A percentile compares a stretch with the other conserved stretches of the same genome.
phyloP scores from a whole-genome alignment of 2,113 vertebrate species.

The Onychorhynchus coronatus region DNA sequence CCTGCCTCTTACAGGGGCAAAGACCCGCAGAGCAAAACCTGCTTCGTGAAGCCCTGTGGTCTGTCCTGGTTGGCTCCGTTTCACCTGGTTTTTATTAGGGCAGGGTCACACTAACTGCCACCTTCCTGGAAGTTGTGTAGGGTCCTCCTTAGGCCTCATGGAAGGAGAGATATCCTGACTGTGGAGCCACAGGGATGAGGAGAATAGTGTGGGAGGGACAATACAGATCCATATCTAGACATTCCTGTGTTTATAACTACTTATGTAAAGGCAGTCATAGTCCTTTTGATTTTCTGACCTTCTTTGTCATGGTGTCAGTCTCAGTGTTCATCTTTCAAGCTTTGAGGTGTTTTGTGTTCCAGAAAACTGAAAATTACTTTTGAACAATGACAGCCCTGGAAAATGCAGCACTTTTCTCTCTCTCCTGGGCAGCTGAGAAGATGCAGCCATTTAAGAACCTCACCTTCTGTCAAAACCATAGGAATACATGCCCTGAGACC shows the following conservation, averaged over 20 bases:
- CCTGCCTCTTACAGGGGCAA: not conserved
- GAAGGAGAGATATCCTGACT: not conserved
- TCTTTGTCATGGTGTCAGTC: not conserved
- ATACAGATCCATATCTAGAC: not conserved
- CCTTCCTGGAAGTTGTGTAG: not conserved
- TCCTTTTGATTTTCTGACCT: not conserved
- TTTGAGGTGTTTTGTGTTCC: not conserved
- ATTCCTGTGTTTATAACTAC: not conserved
- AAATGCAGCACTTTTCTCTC: not conserved
- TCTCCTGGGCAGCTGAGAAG: not conserved
- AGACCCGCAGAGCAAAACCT: not conserved
- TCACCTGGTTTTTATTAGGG: slow-evolving; percentile 27
- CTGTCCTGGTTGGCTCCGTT: not conserved
- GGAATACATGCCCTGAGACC: not conserved
- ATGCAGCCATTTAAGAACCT: not conserved
- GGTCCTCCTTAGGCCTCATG: not conserved
- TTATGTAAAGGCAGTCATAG: not conserved
- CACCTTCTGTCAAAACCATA: not conserved
- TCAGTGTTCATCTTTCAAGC: not conserved
- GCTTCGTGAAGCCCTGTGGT: not conserved
- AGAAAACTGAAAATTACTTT: not conserved
- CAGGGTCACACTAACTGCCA: not conserved
- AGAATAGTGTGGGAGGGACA: not conserved
- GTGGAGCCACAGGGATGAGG: not conserved
- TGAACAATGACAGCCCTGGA: not conserved